A percentile compares a stretch with the other conserved stretches of the same genome.
phyloP scores from a whole-genome alignment of 2,113 vertebrate species.

The Poecile atricapillus region DNA sequence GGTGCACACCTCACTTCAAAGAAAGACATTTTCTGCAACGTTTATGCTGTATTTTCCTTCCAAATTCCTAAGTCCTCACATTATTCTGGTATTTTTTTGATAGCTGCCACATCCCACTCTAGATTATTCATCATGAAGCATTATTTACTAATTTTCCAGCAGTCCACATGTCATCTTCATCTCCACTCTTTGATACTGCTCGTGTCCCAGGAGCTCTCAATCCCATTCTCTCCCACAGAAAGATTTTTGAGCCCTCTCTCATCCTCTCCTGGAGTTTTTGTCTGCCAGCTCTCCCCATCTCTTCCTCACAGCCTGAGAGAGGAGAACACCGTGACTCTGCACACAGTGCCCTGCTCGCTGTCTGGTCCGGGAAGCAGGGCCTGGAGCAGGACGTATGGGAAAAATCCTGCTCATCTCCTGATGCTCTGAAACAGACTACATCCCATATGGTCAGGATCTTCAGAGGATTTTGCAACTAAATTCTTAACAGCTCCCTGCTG shows the following conservation, averaged over 20 bases:
- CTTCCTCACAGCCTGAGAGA: neutral
- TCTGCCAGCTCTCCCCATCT: neutral
- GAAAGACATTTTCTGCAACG: neutral
- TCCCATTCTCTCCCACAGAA: neutral
- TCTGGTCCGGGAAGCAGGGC: neutral
- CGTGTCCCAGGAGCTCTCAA: neutral
- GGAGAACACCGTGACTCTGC: neutral
- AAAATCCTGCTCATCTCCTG: neutral
- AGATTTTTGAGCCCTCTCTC: neutral
- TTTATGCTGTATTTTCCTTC: neutral
- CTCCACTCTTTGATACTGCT: neutral
- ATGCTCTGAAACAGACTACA: neutral
- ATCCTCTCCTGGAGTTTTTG: neutral
- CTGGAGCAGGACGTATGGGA: neutral
- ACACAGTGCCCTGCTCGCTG: neutral
- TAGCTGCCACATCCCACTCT: neutral
- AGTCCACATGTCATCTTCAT: rapidly evolving
- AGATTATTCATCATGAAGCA: neutral
- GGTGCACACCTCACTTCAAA: neutral
- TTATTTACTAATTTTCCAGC: neutral
- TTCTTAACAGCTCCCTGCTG: conserved; percentile 40
- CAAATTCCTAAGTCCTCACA: neutral
- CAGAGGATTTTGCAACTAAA: conserved; percentile 44
- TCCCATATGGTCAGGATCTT: conserved; percentile 49
- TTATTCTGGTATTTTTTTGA: neutral